phyloP scores from a whole-genome alignment of 1,140 invertebrate species.

The Apis laboriosa region DNA sequence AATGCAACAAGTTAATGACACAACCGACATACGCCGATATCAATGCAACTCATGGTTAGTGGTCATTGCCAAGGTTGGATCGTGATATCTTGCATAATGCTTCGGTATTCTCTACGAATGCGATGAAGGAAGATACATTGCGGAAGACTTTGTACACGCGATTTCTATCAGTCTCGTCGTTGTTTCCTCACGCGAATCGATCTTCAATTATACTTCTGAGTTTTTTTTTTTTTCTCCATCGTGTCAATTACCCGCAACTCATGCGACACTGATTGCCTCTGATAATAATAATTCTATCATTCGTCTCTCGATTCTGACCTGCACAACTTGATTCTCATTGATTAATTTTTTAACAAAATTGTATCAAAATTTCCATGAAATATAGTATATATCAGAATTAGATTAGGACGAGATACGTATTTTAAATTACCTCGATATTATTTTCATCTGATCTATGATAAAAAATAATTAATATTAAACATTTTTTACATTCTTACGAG shows the following conservation, averaged over 20 bases:
- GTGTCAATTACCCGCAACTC: constrained; percentile 13
- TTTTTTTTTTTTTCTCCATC: neutral
- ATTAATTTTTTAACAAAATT: neutral
- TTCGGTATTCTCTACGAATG: neutral
- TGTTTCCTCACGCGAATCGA: neutral
- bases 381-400: too few relatives aligned
- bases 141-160: neutral
- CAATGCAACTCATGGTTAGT: constrained; percentile 34
- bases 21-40: constrained; percentile 6
- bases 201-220: neutral
- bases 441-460: neutral
- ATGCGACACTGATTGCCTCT: too few relatives aligned
- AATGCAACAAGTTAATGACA: constrained; percentile 46
- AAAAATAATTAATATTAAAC: neutral
- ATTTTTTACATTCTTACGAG: neutral
- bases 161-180: neutral
- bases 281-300: neutral
- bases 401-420: too few relatives aligned
- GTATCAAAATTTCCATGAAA: neutral
- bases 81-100: constrained; percentile 60
- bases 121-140: neutral
- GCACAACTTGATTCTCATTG: neutral
- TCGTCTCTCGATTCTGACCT: neutral
- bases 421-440: neutral
- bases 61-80: constrained; percentile 66